A percentile compares a stretch with the other conserved stretches of the same genome.
Conservation (phyloP, 2,888 invertebrate species). For the Dioctria linearis region DNA sequence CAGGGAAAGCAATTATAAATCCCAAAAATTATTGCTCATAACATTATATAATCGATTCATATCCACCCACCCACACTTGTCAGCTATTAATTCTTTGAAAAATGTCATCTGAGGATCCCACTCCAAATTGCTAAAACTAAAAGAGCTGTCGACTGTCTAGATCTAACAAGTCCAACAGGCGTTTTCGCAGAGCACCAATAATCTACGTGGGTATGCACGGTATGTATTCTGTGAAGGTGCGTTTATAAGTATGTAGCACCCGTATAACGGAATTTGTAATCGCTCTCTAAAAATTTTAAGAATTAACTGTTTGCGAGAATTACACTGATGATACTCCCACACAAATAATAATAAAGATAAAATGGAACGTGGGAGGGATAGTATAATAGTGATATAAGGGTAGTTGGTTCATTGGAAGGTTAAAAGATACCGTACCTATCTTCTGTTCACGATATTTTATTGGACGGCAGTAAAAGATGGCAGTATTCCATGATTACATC, state of each 20-base stretch:
- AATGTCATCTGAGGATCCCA: constrained; percentile 39
- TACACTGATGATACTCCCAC: constrained; percentile 5
- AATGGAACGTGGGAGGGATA: neutral
- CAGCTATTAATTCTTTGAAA: constrained; percentile 16
- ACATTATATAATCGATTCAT: neutral
- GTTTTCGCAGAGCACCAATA: neutral
- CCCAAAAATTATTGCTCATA: constrained; percentile 26
- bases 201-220: too few relatives aligned
- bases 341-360: constrained; percentile 25
- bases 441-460: constrained; percentile 8
- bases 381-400: too few relatives aligned
- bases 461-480: constrained; percentile 25
- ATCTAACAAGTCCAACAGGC: neutral
- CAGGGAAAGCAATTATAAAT: constrained; percentile 18
- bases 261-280: constrained; percentile 6
- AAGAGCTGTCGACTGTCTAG: constrained; percentile 26
- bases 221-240: too few relatives aligned
- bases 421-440: neutral
- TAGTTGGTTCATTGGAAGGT: neutral
- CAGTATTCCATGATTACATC: constrained; percentile 33
- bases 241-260: too few relatives aligned
- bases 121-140: constrained; percentile 15
- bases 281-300: constrained; percentile 12
- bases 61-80: constrained; percentile 23
- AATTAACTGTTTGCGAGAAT: constrained; percentile 36